Evolutionary conservation across 2,797 vertebrate species (phyloP).

Genomic region (Gephyroberyx darwinii): DNA sequence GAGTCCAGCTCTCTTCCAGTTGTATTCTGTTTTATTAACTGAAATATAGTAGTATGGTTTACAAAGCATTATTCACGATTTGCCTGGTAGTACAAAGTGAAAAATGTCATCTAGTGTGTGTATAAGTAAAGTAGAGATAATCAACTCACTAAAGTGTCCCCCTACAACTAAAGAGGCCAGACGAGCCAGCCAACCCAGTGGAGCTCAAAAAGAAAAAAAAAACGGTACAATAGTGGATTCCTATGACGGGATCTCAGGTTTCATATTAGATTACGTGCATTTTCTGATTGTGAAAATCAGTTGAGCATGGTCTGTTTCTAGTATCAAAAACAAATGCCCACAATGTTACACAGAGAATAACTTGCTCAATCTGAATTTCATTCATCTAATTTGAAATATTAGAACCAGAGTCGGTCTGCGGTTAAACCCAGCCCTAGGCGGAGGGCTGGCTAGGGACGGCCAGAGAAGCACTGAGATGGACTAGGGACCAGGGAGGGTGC

Average conservation of each 20-base stretch:
- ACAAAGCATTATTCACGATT: background rate
- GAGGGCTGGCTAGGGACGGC: background rate
- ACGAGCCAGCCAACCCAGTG: too few relatives aligned
- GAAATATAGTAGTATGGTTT: background rate
- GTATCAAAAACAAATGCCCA: slow-evolving; percentile 27
- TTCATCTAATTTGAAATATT: slow-evolving; percentile 30
- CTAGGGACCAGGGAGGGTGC: slow-evolving; percentile 35
- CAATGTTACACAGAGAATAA: background rate
- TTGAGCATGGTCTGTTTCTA: slow-evolving; percentile 25
- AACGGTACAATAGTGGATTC: background rate
- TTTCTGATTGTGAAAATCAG: slow-evolving; percentile 31
- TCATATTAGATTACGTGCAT: slow-evolving; percentile 17
- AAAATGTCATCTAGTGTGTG: too few relatives aligned
- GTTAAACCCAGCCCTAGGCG: slow-evolving; percentile 19
- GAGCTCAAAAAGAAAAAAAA: background rate
- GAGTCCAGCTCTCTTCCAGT: background rate
- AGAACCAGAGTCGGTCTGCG: slow-evolving; percentile 25
- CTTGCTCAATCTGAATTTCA: slow-evolving; percentile 16
- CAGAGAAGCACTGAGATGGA: slow-evolving; percentile 17
- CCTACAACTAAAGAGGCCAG: too few relatives aligned
- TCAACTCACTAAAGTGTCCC: too few relatives aligned
- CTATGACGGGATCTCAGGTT: background rate
- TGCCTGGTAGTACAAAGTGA: background rate
- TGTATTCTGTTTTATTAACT: background rate
- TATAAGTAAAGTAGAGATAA: too few relatives aligned